Conservation (phyloP, 2,888 invertebrate species). For the Cataglyphis cursor region DNA sequence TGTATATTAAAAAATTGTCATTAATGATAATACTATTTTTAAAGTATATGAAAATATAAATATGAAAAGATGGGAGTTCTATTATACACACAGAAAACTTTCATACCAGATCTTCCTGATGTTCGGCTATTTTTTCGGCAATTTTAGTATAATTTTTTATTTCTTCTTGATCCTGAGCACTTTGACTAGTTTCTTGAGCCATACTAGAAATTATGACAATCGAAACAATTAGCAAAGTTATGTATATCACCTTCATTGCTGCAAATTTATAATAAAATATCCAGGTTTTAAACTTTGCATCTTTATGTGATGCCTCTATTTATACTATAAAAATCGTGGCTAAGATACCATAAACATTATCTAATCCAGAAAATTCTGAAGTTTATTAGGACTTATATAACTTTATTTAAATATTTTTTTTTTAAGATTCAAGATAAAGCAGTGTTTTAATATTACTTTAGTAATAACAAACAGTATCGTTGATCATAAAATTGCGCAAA, state of each 20-base stretch:
- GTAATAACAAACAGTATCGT: neutral
- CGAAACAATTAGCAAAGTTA: neutral
- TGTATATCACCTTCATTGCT: neutral
- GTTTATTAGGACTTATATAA: neutral
- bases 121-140: neutral
- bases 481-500: neutral
- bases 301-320: neutral
- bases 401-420: conserved; percentile 1
- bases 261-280: neutral
- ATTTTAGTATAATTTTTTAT: neutral
- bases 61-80: neutral
- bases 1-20: neutral
- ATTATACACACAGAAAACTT: neutral
- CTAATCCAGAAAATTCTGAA: neutral
- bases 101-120: neutral
- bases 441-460: neutral
- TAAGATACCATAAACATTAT: neutral
- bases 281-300: neutral
- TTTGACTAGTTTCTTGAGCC: neutral
- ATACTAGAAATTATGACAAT: neutral
- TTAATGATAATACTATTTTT: neutral
- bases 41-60: neutral
- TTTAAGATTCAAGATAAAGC: neutral
- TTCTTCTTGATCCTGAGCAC: neutral
- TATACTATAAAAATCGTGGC: neutral